phyloP scores from a whole-genome alignment of 2,797 vertebrate genomes.

The Botia kubotai region DNA sequence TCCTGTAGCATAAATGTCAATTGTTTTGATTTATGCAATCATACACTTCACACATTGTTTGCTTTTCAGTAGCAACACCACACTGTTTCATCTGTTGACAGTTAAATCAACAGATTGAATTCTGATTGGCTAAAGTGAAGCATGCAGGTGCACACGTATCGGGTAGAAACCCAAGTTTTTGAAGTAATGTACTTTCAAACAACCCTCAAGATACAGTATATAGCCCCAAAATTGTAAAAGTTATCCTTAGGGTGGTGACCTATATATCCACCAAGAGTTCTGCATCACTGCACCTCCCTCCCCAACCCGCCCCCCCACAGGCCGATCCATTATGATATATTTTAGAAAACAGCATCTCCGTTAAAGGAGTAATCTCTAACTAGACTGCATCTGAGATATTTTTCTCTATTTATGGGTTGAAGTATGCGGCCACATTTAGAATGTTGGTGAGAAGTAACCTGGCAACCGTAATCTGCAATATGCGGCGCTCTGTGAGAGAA shows the following conservation, averaged over 20 bases:
- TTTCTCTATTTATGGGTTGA: conserved; percentile 34
- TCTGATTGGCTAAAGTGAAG: not conserved
- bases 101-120: not conserved
- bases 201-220: conserved; percentile 32
- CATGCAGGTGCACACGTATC: not conserved
- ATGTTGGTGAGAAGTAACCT: conserved; percentile 45
- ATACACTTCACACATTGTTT: not conserved
- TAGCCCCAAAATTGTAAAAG: conserved; percentile 43
- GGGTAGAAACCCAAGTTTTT: conserved; percentile 9
- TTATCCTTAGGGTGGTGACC: conserved; percentile 50
- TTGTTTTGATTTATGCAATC: not conserved
- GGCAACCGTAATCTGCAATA: conserved; percentile 54
- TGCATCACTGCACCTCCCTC: conserved; percentile 6
- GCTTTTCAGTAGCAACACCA: not conserved
- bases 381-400: conserved; percentile 43
- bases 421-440: conserved; percentile 26
- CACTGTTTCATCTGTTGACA: conserved; percentile 1
- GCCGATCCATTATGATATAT: conserved; percentile 35
- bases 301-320: conserved; percentile 2
- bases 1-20: conserved; percentile 18
- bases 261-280: conserved; percentile 45
- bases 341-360: conserved; percentile 24
- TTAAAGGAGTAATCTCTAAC: conserved; percentile 27
- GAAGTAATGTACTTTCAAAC: conserved; percentile 6
- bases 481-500: conserved; percentile 36